Evolutionary conservation across 2,797 vertebrate genomes (phyloP), one percentile per base, ranked within the genome.

Genomic region (Oreochromis mossambicus): DNA sequence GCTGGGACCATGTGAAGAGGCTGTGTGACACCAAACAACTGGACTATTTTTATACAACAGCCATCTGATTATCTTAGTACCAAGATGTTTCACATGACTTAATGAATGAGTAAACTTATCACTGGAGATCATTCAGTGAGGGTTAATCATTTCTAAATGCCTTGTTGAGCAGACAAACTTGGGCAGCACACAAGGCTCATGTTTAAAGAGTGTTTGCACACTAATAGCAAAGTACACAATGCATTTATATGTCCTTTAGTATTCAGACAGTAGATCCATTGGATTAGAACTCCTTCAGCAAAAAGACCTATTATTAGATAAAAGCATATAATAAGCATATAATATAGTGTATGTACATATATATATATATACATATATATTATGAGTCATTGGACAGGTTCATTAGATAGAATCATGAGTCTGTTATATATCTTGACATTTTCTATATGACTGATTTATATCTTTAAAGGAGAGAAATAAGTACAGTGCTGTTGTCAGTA

Each of bases 21-120:
- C 90, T 89, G 88, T 89, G 86, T 93, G 93, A 92, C 89, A 86
- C 92, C 77, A 89, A 92, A 95, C 94, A 95, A 94, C 91, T 81
- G 89, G 29, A 86, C 91, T 94, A 85, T 95, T 95, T 95, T 94
- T 88, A 89, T 89, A 86, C 90, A 86, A 87, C 55, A 56, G 73
- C 84, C 83, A 85, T 94, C 85, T 91, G 90, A 94, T 91, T 85
- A 89, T 91, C 66, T 86, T 55, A 19, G 36, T 58, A 88, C 83
- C 86, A 83, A 88, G 79, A 92, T 79, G 58, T 52, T 87, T 94
- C 92, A 91, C 92, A 93, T 93, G 93, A 94, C 91, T 93, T 80
- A 19, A 88, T 91, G 80, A 93, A 92, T 88, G 82, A 77, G 54
- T 77, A 83, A 91, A 82, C 34, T 81, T 86, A 76, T 89, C 50